Percentiles rank a stretch among this genome's conserved stretches.
These are phyloP conservation scores for Chironomus riparius DNA, from an alignment of 2,888 invertebrate species.

Conservation along the genomic window DNA sequence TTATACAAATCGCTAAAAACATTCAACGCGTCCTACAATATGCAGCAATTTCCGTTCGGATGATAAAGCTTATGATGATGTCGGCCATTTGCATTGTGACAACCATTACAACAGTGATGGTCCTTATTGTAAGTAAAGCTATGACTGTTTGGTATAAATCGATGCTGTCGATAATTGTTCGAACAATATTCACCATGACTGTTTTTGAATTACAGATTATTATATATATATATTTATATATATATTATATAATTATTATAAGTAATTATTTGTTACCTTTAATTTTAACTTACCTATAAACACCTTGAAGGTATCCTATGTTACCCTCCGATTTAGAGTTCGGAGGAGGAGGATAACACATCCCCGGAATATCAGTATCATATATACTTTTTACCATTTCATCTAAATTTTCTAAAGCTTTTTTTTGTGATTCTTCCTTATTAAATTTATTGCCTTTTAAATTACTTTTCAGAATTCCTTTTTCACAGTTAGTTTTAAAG, in stretches of 20 bases:
- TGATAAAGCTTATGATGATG: slow-evolving; percentile 28
- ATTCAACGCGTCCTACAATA: slow-evolving; percentile 10
- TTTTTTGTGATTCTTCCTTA: slow-evolving; percentile 33
- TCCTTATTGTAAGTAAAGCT: slow-evolving; percentile 39
- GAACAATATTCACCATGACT: not conserved
- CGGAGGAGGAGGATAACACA: slow-evolving; percentile 33
- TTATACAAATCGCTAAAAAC: not conserved
- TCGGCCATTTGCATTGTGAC: slow-evolving; percentile 32
- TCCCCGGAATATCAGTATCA: slow-evolving; percentile 38
- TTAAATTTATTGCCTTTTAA: slow-evolving; percentile 34
- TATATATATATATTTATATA: too few relatives aligned
- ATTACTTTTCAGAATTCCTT: slow-evolving; percentile 37
- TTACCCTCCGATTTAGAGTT: slow-evolving; percentile 39
- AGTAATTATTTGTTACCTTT: too few relatives aligned
- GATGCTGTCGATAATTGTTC: slow-evolving; percentile 30
- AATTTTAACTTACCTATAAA: slow-evolving; percentile 25
- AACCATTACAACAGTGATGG: slow-evolving; percentile 41
- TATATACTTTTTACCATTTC: slow-evolving; percentile 43
- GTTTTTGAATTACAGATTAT: not conserved
- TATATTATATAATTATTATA: too few relatives aligned
- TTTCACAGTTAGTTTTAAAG: slow-evolving; percentile 34
- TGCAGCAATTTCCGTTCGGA: slow-evolving; percentile 12
- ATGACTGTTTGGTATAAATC: slow-evolving; percentile 38
- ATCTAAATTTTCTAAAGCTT: slow-evolving; percentile 41
- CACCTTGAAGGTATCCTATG: not conserved